Percentiles rank a stretch among this genome's conserved stretches.
These are phyloP conservation scores for Limnephilus auricula DNA, from an alignment of 2,888 invertebrate species.

Conservation along the genomic window DNA sequence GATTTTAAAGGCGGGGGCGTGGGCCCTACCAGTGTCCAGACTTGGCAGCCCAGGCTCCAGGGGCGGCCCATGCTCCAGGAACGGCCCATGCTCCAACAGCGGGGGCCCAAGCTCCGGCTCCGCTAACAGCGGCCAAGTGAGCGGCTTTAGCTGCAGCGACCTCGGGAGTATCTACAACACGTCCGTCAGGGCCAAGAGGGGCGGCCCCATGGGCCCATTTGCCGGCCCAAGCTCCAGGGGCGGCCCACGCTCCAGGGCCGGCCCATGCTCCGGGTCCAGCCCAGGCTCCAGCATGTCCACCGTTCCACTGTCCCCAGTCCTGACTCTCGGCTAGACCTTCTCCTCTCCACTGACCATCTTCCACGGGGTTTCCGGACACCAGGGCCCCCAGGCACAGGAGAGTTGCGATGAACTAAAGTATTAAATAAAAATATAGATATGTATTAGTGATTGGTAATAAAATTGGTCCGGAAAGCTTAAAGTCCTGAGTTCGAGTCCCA, in stretches of 20 bases:
- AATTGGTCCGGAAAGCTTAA: too few species aligned
- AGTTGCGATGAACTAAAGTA: slow-evolving; percentile 57
- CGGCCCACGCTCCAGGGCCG: slow-evolving; percentile 36
- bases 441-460: too few species aligned
- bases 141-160: slow-evolving; percentile 65
- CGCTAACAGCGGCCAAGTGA: slow-evolving; percentile 69
- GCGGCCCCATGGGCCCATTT: slow-evolving; percentile 39
- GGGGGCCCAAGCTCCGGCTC: slow-evolving; percentile 55
- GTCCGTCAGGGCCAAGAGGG: slow-evolving; percentile 58
- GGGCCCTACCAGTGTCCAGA: background rate
- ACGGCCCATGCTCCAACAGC: slow-evolving; percentile 43
- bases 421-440: background rate
- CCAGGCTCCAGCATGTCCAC: slow-evolving; percentile 9
- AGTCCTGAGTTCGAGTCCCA: too few species aligned
- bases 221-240: background rate
- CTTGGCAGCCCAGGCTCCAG: slow-evolving; percentile 34
- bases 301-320: slow-evolving; percentile 31
- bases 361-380: slow-evolving; percentile 24
- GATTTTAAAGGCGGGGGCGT: background rate
- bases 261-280: slow-evolving; percentile 39
- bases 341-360: slow-evolving; percentile 59
- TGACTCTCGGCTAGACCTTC: slow-evolving; percentile 60
- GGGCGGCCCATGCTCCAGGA: background rate
- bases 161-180: slow-evolving; percentile 54
- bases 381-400: slow-evolving; percentile 60